Percentiles rank a stretch among this genome's conserved stretches.
Conservation (phyloP, 2,113 vertebrate species). For the Corythornis cristatus region DNA sequence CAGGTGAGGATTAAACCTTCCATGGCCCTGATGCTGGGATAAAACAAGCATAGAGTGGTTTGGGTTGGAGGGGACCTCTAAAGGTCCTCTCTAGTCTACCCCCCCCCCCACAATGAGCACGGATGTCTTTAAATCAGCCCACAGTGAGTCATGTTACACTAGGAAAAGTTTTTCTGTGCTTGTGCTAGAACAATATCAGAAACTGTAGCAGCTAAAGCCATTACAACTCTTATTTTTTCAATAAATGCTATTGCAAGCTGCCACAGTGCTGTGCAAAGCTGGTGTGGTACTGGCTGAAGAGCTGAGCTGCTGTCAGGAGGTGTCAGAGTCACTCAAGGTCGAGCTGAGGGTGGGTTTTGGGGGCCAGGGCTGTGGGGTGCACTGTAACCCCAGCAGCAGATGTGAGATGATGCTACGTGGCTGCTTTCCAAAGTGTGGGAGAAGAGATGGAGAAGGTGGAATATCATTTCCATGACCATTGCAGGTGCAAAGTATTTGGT, state of each 20-base stretch:
- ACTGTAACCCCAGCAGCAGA: accelerated
- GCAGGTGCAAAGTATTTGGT: conserved; percentile 33
- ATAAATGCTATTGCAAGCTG: not conserved
- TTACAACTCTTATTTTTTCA: not conserved
- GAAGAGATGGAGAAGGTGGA: not conserved
- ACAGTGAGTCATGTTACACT: not conserved
- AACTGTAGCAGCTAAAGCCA: not conserved
- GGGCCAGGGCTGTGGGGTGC: not conserved
- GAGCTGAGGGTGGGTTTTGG: accelerated
- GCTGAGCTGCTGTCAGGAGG: not conserved
- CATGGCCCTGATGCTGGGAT: not conserved
- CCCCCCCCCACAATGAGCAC: not conserved
- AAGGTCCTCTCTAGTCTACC: not conserved
- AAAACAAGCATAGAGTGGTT: not conserved
- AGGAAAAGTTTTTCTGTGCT: not conserved
- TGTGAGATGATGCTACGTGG: not conserved
- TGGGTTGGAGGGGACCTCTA: not conserved
- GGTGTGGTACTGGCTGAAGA: not conserved
- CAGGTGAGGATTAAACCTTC: not conserved
- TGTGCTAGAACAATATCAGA: not conserved
- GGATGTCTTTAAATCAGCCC: not conserved
- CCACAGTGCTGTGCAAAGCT: too few species aligned
- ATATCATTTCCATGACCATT: not conserved
- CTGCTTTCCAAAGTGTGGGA: not conserved
- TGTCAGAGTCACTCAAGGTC: not conserved